Evolutionary conservation across 2,797 vertebrate genomes (phyloP).

Genomic region (Sebastes umbrosus): DNA sequence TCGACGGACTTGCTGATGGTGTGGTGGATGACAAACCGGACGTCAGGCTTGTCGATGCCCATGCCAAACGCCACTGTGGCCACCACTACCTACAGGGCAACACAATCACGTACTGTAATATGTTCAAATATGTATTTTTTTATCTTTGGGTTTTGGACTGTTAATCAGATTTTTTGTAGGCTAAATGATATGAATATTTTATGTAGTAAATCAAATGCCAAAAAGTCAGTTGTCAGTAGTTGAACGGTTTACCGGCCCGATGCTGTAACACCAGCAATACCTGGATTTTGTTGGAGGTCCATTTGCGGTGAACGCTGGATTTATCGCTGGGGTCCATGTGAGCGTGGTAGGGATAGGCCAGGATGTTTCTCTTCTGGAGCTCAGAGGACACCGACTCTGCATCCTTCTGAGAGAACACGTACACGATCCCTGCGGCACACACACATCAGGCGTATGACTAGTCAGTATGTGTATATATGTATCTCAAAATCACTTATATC

Average conservation of each 20-base stretch:
- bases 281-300: slow-evolving; percentile 91
- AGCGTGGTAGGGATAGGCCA: slow-evolving; percentile 89
- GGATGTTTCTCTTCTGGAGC: slow-evolving; percentile 87
- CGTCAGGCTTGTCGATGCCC: slow-evolving; percentile 97
- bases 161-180: not conserved
- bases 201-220: not conserved
- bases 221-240: not conserved
- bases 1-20: slow-evolving; percentile 98
- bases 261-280: slow-evolving; percentile 56
- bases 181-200: not conserved
- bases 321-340: slow-evolving; percentile 90
- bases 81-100: slow-evolving; percentile 88
- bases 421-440: slow-evolving; percentile 88
- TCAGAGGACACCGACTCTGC: slow-evolving; percentile 88
- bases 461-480: too few species aligned
- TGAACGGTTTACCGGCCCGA: not conserved
- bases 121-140: not conserved
- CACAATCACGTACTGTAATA: not conserved
- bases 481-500: not conserved
- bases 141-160: not conserved
- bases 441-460: not conserved
- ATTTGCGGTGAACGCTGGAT: slow-evolving; percentile 87
- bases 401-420: slow-evolving; percentile 98
- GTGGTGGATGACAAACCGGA: slow-evolving; percentile 96
- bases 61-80: slow-evolving; percentile 98